Evolutionary conservation across 2,113 vertebrate species (phyloP), one percentile per base, ranked within the genome.

Genomic region (Proterorhinus semilunaris): DNA sequence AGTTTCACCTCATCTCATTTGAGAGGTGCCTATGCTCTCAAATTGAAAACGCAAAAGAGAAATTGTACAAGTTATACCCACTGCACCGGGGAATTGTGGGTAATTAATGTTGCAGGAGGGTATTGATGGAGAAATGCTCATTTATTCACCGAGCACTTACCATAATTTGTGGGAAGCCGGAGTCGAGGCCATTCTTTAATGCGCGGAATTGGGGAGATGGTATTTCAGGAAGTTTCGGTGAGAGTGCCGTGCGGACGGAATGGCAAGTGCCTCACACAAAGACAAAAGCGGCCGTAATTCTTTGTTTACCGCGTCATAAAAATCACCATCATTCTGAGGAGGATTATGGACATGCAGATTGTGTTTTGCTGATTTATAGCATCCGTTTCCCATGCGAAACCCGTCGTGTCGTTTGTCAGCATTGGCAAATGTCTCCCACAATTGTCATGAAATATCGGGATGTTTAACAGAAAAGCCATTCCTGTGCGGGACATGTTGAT

Each of bases 1-100:
- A 85, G 74, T 88, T 89, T 86, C 64, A 89, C 85, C 63, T 81
- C 62, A 62, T 86, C 80, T 83, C 82, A 85, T 84, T 85, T 78
- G 73, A 72, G 74, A 83, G 73, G 67, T 76, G 72, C 57, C 59
- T 82, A 80, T 80, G 58, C 72, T 86, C 78, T 76, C 69, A 80
- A 71, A 85, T 76, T 77, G 65, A 61, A 68, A 83, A 76, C 46
- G 66, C 13, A 75, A 45, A 36, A 61, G 52, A 74, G 68, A 74
- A 63, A 47, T 50, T 59, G 9, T 44, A 48, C 62, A 63, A 47
- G n/a, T 63, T 45, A 72, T 51, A 43, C 17, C 10, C 63, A 21
- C 8, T 16, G 17, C 43, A 6, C 46, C 55, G 59, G 66, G 46
- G 43, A 65, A 63, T 15, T 64, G 17, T n/a, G 46, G 6, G 36